These are phyloP conservation scores for Montipora efflorescens DNA, from an alignment of 64 coral and sea anemone genomes.

Conservation along the genomic window DNA sequence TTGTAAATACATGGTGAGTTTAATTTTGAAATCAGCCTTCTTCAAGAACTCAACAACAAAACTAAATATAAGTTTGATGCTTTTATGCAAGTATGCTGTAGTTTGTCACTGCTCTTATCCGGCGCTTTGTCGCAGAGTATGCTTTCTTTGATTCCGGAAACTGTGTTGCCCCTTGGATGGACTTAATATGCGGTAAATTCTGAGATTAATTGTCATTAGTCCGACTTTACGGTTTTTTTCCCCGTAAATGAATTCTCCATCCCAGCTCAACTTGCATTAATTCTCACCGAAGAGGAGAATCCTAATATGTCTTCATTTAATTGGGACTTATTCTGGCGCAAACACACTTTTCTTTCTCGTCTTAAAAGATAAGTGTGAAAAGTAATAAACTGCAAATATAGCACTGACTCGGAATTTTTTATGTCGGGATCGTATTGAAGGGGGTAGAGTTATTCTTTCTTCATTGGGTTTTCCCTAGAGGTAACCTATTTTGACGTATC, in stretches of 20 bases:
- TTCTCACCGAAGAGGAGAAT: too few species aligned
- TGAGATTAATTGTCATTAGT: not conserved
- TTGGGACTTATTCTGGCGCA: too few species aligned
- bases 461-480: too few species aligned
- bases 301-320: too few species aligned
- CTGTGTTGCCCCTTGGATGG: not conserved
- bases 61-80: not conserved
- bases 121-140: not conserved
- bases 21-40: not conserved
- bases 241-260: not conserved
- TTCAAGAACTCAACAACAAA: not conserved
- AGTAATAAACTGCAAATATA: too few species aligned
- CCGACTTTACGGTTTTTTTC: not conserved
- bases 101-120: not conserved
- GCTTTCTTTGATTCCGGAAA: constrained; percentile 6
- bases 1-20: not conserved
- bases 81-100: not conserved
- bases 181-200: not conserved
- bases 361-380: too few species aligned
- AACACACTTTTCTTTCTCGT: too few species aligned
- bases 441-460: too few species aligned
- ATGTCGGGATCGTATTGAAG: too few species aligned
- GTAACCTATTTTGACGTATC: too few species aligned
- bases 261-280: too few species aligned
- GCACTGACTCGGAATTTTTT: too few species aligned